Evolutionary conservation across 2,888 invertebrate species (phyloP).

Genomic region (Timema podura): DNA sequence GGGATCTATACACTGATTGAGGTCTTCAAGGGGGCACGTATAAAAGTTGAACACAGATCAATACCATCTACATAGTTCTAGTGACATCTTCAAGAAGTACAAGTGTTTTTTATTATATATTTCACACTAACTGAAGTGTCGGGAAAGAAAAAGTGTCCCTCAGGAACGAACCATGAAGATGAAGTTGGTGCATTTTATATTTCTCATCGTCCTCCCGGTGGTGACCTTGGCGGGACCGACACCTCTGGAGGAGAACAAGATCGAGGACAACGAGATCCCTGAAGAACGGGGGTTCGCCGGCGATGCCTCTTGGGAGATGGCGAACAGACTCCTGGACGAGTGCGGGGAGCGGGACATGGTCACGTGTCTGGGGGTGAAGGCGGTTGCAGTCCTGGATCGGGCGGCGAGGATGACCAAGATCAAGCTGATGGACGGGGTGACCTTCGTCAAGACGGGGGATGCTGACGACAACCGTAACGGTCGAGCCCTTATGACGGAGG

Average conservation of each 20-base stretch:
- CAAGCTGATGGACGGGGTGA: conserved; percentile 55
- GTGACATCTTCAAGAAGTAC: no score
- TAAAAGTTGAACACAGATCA: no score
- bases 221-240: background rate
- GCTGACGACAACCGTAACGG: conserved; percentile 34
- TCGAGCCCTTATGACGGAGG: conserved; percentile 41
- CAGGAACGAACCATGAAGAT: no score
- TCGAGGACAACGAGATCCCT: conserved; percentile 48
- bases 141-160: no score
- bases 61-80: no score
- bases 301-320: conserved; percentile 27
- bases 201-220: background rate
- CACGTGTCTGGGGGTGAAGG: conserved; percentile 56
- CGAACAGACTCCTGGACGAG: conserved; percentile 27
- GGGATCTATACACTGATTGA: no score
- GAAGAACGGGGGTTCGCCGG: conserved; percentile 9
- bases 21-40: no score
- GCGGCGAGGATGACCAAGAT: conserved; percentile 55
- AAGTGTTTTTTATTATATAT: no score
- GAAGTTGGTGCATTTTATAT: background rate
- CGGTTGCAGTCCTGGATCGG: conserved; percentile 52
- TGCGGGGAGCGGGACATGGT: conserved; percentile 30
- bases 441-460: conserved; percentile 47
- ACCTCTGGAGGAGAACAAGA: background rate
- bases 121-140: no score